phyloP scores from a whole-genome alignment of 2,888 invertebrate genomes.

The Brachylomia viminalis region DNA sequence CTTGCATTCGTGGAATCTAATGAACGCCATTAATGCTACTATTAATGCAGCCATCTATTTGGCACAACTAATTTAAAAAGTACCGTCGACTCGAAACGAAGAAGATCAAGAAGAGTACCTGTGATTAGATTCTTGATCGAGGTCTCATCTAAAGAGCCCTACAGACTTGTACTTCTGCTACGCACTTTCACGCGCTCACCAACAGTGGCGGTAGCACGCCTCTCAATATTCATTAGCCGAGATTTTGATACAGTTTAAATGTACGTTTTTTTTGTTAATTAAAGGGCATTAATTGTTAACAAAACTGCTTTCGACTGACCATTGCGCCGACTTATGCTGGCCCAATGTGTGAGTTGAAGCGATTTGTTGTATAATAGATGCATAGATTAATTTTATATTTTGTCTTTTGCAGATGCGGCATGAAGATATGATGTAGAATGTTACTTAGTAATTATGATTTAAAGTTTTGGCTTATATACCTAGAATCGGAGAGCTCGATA shows the following conservation, averaged over 20 bases:
- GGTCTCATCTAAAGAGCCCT: accelerated
- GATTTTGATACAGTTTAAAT: conserved; percentile 78
- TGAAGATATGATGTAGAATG: too few relatives aligned
- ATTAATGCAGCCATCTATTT: background rate
- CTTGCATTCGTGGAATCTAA: background rate
- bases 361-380: conserved; percentile 27
- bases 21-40: background rate
- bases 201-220: conserved; percentile 63
- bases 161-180: conserved; percentile 34
- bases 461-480: too few relatives aligned
- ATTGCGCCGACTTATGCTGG: conserved; percentile 57
- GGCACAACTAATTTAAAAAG: background rate
- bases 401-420: background rate
- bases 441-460: too few relatives aligned
- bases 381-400: background rate
- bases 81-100: background rate
- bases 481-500: too few relatives aligned
- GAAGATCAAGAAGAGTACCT: background rate
- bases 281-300: conserved; percentile 84
- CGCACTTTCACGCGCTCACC: background rate
- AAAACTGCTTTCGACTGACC: conserved; percentile 77
- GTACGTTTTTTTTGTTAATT: conserved; percentile 81
- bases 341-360: conserved; percentile 37
- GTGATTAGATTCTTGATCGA: background rate
- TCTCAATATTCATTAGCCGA: conserved; percentile 76